A percentile compares a stretch with the other conserved stretches of the same genome.
Conservation (phyloP, 2,113 vertebrate species). For the Paraplagusia blochii region DNA sequence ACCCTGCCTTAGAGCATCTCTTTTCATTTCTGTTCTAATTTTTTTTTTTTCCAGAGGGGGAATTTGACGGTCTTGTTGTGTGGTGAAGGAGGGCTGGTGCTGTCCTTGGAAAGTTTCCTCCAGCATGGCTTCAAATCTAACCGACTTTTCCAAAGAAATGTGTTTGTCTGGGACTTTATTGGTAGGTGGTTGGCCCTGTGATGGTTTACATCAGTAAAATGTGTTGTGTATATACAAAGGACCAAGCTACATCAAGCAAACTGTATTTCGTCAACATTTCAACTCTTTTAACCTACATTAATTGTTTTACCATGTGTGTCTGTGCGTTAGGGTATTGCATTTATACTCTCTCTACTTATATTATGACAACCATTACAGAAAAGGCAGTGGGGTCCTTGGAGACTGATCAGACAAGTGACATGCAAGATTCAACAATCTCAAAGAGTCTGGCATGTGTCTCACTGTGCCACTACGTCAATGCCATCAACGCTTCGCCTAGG, state of each 20-base stretch:
- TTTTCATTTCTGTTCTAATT: constrained; percentile 17
- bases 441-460: constrained; percentile 80
- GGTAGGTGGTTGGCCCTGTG: constrained; percentile 72
- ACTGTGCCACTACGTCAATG: constrained; percentile 89
- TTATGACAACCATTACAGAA: constrained; percentile 66
- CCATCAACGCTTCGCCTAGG: constrained; percentile 87
- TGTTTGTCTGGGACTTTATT: constrained; percentile 98
- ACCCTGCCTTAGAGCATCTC: constrained; percentile 17
- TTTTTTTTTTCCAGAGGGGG: constrained; percentile 79
- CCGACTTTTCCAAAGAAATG: constrained; percentile 93
- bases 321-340: neutral
- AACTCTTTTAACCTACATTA: too few species aligned
- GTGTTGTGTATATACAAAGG: too few species aligned
- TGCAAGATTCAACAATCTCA: constrained; percentile 77
- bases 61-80: constrained; percentile 91
- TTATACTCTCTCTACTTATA: neutral
- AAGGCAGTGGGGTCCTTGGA: constrained; percentile 87
- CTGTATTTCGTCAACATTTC: too few species aligned
- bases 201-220: too few species aligned
- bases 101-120: constrained; percentile 91
- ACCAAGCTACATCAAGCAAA: too few species aligned
- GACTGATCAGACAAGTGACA: constrained; percentile 85
- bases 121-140: constrained; percentile 89
- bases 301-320: too few species aligned
- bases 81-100: constrained; percentile 90